Evolutionary conservation across 2,797 vertebrate species (phyloP), one percentile per base, ranked within the genome.

Genomic region (Sternotherus odoratus): DNA sequence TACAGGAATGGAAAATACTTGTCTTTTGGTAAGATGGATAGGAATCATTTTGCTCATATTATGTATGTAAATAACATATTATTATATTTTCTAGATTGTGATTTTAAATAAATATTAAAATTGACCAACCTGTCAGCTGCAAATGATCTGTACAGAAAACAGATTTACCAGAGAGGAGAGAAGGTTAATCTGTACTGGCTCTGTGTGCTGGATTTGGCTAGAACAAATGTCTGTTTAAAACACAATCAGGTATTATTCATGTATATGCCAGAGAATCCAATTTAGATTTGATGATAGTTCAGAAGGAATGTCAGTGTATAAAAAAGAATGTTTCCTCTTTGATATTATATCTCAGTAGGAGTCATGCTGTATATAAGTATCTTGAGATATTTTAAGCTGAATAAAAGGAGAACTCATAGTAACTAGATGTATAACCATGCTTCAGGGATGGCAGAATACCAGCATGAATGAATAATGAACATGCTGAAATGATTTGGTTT

Each of bases 401-500:
- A 91, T 89, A 21, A 54, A 86, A 89, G 51, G n/a, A 63, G 26
- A 33, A 60, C 54, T 48, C 2, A 33, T 66, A 19, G 53, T 80
- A 57, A 87, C n/a, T 2, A 81, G 26, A 69, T 36, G 15, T 33
- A 72, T 66, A 75, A 12, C 6, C 72, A 46, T 11, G 13, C 46
- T 89, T 83, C 82, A 57, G 26, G 80, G 46, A n/a, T 43, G 60
- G 36, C 13, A 88, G 4, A 66, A 46, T 43, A 69, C 48, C 57
- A 82, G 46, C 66, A 84, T 36, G 30, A 79, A 82, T n/a, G 39
- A 49, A 80, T 56, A 91, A 54, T 50, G 79, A 90, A 94, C 79
- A 26, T 46, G 10, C 48, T 86, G 53, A 85, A 82, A 91, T 36
- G 79, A 83, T 89, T 30, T 94, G 54, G 19, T 80, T 91, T 89